Evolutionary conservation across 2,888 invertebrate genomes (phyloP), one percentile per base, ranked within the genome.

Genomic region (Melieria omissa): DNA sequence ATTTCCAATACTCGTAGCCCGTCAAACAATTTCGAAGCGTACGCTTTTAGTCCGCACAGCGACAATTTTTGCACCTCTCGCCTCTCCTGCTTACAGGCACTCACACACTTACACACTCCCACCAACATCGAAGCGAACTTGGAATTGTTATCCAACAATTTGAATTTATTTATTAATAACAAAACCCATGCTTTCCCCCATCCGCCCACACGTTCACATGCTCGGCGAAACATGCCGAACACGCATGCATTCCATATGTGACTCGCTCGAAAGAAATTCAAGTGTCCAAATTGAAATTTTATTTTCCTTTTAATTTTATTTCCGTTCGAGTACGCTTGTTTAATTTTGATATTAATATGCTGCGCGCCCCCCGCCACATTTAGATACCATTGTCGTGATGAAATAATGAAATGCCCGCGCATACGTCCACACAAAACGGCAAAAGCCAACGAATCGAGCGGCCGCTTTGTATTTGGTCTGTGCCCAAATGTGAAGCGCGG

Each of bases 321-420:
- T 69, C 69, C 69, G 69, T 63, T 69, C 29, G 45, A 62, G 42
- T 69, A 55, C 46, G 42, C 46, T 62, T 69, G 10, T 55, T 69
- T 55, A 62, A 62, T 69, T 69, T 54, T 41, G 41, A 45, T 62
- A 69, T 69, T 69, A 46, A 63, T 63, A 69, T 69, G 69, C 69
- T 46, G 46, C 47, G 46, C 55, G 62, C 8, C 12, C 41, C 41
- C 29, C 16, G 52, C 41, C 61, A 46, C 69, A 69, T 69, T 69
- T 62, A 62, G 62, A 62, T 69, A 62, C 62, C 55, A 62, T 63
- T 63, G 69, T 55, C 45, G 63, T 69, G 68, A 62, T 29, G 55
- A 49, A 55, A 69, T 69, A 55, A 10, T 44, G 29, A 16, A 44
- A 67, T 60, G 55, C 7, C 12, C 49, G 47, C 44, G 52, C 16